Base-by-base conservation (phyloP, 2,888 invertebrate species). In the Xanthostigma xanthostigma region DNA sequence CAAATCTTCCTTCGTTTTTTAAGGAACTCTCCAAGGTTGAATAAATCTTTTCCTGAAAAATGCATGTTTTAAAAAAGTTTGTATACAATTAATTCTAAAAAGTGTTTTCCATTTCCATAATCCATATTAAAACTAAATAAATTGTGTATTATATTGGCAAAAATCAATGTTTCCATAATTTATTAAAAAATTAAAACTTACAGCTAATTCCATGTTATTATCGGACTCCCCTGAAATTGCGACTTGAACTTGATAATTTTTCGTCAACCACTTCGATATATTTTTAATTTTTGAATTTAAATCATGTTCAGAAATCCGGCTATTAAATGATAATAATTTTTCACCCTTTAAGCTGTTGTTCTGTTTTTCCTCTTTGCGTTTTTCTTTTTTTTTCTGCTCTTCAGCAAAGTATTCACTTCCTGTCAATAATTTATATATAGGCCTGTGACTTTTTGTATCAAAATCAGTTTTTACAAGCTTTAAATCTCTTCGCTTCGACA, bases 361-460 rank as follows among this genome's bases (percentile, higher is more conserved):
- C 49, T 69, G 66, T 41, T 64, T 68, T 13, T 66, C 62, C 49
- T 56, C 57, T 58, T 74, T 73, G 53, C 69, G 73, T 50, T 68
- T 64, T 59, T 73, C 73, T 43, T 74, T 66, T 55, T 65, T 72
- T 55, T 69, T 66, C 44, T 76, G 59, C 57, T 81, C 81, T 59
- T 79, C 79, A 39, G 74, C 64, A 50, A 79, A 70, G 62, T 78
- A 76, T 60, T 83, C 78, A n/a, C 74, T 62, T 50, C 74, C 74
- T 3, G 81, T 75, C 73, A 83, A 75, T 44, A 87, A 65, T 60
- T 78, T 80, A 59, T 83, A 89, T 10, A 81, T 67, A 10, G 81
- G 76, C 41, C 83, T 70, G 36, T 79, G 73, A 0, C 78, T 78
- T 65, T 83, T 84, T 0, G 74, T 65, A 63, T 84, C 81, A 5